Evolutionary conservation across 2,888 invertebrate species (phyloP).

Genomic region (Cephus spinipes): DNA sequence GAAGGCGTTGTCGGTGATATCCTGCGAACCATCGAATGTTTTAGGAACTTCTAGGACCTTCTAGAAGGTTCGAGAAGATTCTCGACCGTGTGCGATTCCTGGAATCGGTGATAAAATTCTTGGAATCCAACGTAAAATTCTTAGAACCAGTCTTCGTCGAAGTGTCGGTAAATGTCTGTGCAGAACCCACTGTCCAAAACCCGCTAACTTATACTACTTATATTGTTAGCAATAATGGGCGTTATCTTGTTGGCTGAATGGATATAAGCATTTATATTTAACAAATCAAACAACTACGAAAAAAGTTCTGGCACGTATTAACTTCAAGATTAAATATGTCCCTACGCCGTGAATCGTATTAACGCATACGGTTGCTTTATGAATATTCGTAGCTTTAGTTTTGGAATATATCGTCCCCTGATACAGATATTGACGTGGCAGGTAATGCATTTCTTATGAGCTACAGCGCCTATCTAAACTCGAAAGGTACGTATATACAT

Average conservation of each 20-base stretch:
- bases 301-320: background rate
- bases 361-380: background rate
- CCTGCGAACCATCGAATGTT: no score
- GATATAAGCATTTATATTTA: background rate
- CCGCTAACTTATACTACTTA: no score
- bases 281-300: background rate
- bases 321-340: background rate
- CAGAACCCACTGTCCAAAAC: no score
- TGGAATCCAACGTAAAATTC: no score
- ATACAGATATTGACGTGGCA: background rate
- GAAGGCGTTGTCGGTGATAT: no score
- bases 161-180: no score
- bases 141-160: no score
- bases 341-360: background rate
- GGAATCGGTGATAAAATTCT: no score
- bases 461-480: no score
- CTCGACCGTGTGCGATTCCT: no score
- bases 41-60: no score
- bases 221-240: background rate
- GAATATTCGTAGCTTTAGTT: background rate
- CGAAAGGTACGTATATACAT: background rate
- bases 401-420: background rate
- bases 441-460: background rate
- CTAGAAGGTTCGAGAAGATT: no score
- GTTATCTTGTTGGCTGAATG: background rate